A percentile compares a stretch with the other conserved stretches of the same genome.
Evolutionary conservation across 2,888 invertebrate genomes (phyloP).

Genomic region (Sinopyrophorus schimmeli): DNA sequence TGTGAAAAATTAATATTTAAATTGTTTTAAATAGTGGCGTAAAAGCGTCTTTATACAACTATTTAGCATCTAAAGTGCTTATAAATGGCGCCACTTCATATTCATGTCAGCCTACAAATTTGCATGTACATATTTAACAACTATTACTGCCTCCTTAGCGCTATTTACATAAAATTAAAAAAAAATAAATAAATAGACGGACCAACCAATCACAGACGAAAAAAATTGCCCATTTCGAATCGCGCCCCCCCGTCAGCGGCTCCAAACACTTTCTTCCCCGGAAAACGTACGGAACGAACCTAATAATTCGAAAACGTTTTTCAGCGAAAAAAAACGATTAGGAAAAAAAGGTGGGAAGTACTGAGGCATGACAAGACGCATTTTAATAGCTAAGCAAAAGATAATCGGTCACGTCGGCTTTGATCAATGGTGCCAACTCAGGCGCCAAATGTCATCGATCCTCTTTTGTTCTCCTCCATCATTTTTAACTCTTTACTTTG

Average conservation of each 20-base stretch:
- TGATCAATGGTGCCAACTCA: conserved; percentile 27
- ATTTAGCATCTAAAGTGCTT: conserved; percentile 11
- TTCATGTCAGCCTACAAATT: conserved; percentile 4
- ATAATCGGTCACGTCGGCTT: conserved; percentile 26
- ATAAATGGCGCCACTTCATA: conserved; percentile 11
- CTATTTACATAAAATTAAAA: no score
- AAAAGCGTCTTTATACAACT: neutral
- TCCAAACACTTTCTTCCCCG: no score
- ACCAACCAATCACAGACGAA: no score
- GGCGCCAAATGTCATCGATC: conserved; percentile 29
- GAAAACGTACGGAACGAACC: conserved; percentile 2
- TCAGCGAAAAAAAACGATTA: no score
- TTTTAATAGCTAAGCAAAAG: conserved; percentile 24
- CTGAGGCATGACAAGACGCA: conserved; percentile 21
- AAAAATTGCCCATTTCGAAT: no score
- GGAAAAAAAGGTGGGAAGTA: conserved; percentile 11
- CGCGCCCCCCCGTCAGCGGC: no score
- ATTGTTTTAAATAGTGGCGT: conserved; percentile 1
- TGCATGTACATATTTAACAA: conserved; percentile 7
- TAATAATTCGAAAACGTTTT: conserved; percentile 5
- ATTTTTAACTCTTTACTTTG: conserved; percentile 11
- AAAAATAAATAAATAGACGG: no score
- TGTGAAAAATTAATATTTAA: neutral
- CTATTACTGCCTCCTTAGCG: no score
- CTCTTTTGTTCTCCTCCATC: conserved; percentile 26